Conservation (phyloP, 2,797 vertebrate genomes). For the Anas capensis region DNA sequence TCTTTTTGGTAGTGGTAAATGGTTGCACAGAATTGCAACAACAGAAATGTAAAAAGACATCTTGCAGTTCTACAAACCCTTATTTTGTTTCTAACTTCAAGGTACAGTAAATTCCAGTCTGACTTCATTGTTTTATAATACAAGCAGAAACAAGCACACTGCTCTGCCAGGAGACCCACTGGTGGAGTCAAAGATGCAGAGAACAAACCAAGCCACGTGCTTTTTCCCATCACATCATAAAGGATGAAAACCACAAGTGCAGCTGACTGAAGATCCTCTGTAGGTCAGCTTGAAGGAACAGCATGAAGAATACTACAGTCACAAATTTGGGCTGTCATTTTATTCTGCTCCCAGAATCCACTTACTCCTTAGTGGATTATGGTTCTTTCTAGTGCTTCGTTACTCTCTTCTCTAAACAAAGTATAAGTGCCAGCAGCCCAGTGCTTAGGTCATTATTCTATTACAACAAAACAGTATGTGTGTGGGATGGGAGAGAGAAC, state of each 20-base stretch:
- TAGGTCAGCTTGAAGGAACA: background rate
- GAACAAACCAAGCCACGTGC: background rate
- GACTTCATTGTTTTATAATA: background rate
- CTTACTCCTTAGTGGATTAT: background rate
- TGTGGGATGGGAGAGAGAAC: background rate
- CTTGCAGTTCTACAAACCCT: background rate
- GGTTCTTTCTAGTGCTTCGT: background rate
- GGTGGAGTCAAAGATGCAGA: background rate
- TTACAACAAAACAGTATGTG: background rate
- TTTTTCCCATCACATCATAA: background rate
- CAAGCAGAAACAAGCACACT: background rate
- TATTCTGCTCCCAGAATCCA: slow-evolving; percentile 8
- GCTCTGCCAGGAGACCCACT: background rate
- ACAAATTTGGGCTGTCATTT: background rate
- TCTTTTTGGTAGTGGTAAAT: background rate
- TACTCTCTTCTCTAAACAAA: slow-evolving; percentile 24
- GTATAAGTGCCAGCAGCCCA: background rate
- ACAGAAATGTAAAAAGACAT: background rate
- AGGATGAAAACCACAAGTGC: background rate
- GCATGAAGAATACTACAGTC: background rate
- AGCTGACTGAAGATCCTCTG: background rate
- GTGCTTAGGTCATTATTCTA: background rate
- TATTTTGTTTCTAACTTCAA: background rate
- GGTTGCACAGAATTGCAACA: background rate
- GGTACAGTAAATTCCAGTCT: background rate